phyloP scores from a whole-genome alignment of 2,797 vertebrate species.

The Odontamblyopus lacepedii region DNA sequence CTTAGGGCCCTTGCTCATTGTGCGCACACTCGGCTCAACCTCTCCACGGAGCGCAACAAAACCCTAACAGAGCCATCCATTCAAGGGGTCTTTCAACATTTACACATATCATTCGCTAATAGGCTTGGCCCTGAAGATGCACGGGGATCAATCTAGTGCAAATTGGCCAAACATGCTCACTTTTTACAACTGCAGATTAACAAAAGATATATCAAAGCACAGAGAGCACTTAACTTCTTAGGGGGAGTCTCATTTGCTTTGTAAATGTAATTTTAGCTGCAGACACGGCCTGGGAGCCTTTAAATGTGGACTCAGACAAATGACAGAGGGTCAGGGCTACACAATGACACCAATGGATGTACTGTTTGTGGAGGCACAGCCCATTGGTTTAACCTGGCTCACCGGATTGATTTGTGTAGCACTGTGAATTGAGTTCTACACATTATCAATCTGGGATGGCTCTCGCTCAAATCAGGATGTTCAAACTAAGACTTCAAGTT shows the following conservation, averaged over 20 bases:
- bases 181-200: conserved; percentile 53
- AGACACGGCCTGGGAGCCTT: conserved; percentile 46
- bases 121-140: conserved; percentile 45
- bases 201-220: conserved; percentile 51
- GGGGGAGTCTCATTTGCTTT: conserved; percentile 64
- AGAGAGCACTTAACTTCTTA: conserved; percentile 62
- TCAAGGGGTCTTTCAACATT: conserved; percentile 65
- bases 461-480: no score
- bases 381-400: no score
- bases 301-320: conserved; percentile 47
- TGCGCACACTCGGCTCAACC: conserved; percentile 47
- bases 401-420: no score
- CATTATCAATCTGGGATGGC: no score
- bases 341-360: conserved; percentile 23
- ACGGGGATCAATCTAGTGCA: conserved; percentile 42
- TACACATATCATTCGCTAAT: conserved; percentile 69
- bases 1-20: conserved; percentile 66
- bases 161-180: conserved; percentile 63
- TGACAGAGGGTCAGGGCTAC: conserved; percentile 21
- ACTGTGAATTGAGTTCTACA: no score
- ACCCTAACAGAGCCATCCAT: conserved; percentile 67
- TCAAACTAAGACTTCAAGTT: no score
- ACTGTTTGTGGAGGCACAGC: conserved; percentile 11
- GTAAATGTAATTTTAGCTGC: conserved; percentile 58
- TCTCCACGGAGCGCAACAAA: conserved; percentile 59